Percentiles rank a stretch among this genome's conserved stretches.
These are phyloP conservation scores for Larimichthys polyactis DNA, from an alignment of 2,113 vertebrate species.

Conservation along the genomic window DNA sequence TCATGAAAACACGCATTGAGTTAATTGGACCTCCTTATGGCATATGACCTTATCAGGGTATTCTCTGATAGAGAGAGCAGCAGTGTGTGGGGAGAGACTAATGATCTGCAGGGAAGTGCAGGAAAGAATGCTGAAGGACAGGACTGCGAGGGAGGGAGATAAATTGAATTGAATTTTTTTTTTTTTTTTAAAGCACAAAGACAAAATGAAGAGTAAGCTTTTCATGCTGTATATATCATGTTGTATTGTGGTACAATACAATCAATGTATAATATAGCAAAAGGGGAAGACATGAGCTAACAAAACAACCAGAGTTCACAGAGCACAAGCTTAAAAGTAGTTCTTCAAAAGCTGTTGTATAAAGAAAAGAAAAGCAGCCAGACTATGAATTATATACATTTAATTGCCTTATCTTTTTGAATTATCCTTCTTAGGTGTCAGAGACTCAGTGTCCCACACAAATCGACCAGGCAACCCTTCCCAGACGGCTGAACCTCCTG, in stretches of 20 bases:
- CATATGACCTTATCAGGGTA: constrained; percentile 67
- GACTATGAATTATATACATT: not conserved
- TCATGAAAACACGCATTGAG: constrained; percentile 58
- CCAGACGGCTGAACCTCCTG: constrained; percentile 86
- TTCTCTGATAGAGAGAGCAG: constrained; percentile 37
- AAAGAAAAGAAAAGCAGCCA: not conserved
- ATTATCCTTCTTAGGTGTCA: constrained; percentile 85
- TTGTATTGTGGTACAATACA: too few species aligned
- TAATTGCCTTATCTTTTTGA: constrained; percentile 7
- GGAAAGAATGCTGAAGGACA: constrained; percentile 24
- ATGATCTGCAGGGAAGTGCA: constrained; percentile 46
- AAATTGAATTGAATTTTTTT: constrained; percentile 19
- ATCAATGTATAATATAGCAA: too few species aligned
- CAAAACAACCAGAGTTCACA: too few species aligned
- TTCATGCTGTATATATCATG: not conserved
- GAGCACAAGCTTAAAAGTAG: too few species aligned
- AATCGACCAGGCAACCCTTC: constrained; percentile 82
- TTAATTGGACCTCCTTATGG: constrained; percentile 71
- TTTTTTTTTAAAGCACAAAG: not conserved
- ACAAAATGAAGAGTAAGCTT: not conserved
- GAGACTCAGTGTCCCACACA: constrained; percentile 94
- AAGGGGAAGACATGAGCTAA: too few species aligned
- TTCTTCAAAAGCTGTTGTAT: not conserved
- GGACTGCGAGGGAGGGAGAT: constrained; percentile 5
- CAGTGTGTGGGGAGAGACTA: constrained; percentile 38